These are phyloP conservation scores for Eutrigla gurnardus DNA, from an alignment of 2,797 vertebrate genomes.

Conservation along the genomic window DNA sequence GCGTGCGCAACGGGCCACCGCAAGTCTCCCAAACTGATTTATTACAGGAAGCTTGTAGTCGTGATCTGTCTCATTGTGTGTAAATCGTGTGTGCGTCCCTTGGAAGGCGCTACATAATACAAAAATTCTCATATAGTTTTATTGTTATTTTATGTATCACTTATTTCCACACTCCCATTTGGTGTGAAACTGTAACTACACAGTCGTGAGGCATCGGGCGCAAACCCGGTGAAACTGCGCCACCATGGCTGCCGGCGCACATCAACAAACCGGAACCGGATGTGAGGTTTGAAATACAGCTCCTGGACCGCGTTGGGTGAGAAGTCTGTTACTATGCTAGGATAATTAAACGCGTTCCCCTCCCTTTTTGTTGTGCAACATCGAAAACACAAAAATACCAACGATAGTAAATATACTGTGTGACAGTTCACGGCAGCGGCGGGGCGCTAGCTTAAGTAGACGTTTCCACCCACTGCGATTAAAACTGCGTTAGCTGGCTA, in stretches of 20 bases:
- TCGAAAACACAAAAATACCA: fast-evolving
- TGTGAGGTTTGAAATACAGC: constrained; percentile 67
- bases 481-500: constrained; percentile 48
- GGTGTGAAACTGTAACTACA: too few relatives aligned
- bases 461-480: neutral
- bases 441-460: neutral
- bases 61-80: too few relatives aligned
- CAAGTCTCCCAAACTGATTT: neutral
- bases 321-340: constrained; percentile 26
- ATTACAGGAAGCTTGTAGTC: too few relatives aligned
- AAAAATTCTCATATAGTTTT: too few relatives aligned
- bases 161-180: too few relatives aligned
- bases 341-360: constrained; percentile 2
- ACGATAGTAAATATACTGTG: fast-evolving
- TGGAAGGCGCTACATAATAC: too few relatives aligned
- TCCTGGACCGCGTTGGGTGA: constrained; percentile 80
- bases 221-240: constrained; percentile 39
- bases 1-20: neutral
- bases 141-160: too few relatives aligned
- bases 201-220: neutral
- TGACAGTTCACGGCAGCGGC: fast-evolving
- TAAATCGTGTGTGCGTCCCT: too few relatives aligned
- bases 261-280: constrained; percentile 72
- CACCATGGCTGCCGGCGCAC: neutral
- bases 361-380: neutral